Base-by-base conservation (phyloP, 2,888 invertebrate species). In the Pherbina coryleti region DNA sequence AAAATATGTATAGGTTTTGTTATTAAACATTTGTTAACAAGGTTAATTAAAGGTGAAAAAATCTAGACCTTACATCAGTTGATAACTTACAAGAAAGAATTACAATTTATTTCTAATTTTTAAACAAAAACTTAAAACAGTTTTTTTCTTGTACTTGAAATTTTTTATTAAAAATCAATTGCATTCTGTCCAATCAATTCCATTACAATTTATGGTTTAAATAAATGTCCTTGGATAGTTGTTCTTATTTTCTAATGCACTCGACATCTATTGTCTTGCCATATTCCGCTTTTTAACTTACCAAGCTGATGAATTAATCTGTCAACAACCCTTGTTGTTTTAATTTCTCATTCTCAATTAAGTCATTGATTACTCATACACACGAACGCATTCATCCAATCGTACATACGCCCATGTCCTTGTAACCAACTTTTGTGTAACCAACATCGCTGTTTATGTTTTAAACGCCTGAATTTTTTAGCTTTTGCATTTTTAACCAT, bases 281-380 rank as follows among this genome's bases (percentile, higher is more conserved):
- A 60, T 14, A 60, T 72, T 34, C 8, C 34, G 72, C 60, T 72
- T 57, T 72, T 60, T 60, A 57, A 60, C 72, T 57, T 37, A 14
- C 57, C 11, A 22, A 14, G 44, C 62, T 76, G 76, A 76, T 51
- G 51, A 70, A 71, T 70, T 60, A 51, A 70, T 55, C 64, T 72
- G 72, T 77, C 72, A 67, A 44, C 77, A 66, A 51, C 71, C 72
- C 64, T 34, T 28, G 71, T 55, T 70, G 66, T 77, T 77, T 76
- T 77, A 72, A 77, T 76, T 71, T 71, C 71, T 71, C 71, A 72
- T 72, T 77, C 66, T 66, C 72, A 66, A 72, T 76, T 62, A 70
- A 60, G 62, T 75, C 55, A 75, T 75, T 74, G 64, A 74, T 74
- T 64, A 49, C 66, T 22, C 5, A 66, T 22, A 44, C 75, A 67